Evolutionary conservation across 2,797 vertebrate genomes (phyloP).

Genomic region (Leuciscus waleckii): DNA sequence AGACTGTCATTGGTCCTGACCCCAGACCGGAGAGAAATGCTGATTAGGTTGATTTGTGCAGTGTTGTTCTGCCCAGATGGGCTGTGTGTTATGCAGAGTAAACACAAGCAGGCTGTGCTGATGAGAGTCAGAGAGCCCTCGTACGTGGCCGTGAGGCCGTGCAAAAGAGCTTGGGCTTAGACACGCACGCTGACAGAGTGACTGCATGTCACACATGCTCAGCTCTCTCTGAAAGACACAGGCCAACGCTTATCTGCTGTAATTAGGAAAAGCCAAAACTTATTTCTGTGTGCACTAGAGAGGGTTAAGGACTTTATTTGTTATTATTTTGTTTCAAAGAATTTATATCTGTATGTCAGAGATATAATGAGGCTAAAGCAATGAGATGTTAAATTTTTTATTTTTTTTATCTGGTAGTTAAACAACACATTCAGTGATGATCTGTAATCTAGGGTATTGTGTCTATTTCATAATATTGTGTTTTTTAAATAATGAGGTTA

Average conservation of each 20-base stretch:
- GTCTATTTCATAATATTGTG: not conserved
- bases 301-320: constrained; percentile 26
- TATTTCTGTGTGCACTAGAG: constrained; percentile 6
- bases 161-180: constrained; percentile 48
- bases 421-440: not conserved
- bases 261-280: constrained; percentile 36
- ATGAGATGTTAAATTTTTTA: not conserved
- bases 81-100: constrained; percentile 44
- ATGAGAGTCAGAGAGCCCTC: constrained; percentile 22
- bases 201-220: constrained; percentile 43
- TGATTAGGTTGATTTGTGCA: constrained; percentile 48
- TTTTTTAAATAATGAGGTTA: constrained; percentile 6
- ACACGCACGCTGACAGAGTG: constrained; percentile 42
- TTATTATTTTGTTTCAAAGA: constrained; percentile 22
- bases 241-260: constrained; percentile 43
- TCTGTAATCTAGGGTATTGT: not conserved
- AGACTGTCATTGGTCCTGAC: constrained; percentile 21
- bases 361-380: not conserved
- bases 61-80: constrained; percentile 42
- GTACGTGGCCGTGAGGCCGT: constrained; percentile 37
- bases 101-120: constrained; percentile 49
- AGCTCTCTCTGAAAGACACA: constrained; percentile 28
- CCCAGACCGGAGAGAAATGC: constrained; percentile 6
- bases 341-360: constrained; percentile 7
- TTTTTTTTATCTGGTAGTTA: constrained; percentile 26